Percentiles rank a stretch among this genome's conserved stretches.
These are phyloP conservation scores for Xerus rutilus DNA, from an alignment of 2,797 vertebrate genomes.

Conservation along the genomic window DNA sequence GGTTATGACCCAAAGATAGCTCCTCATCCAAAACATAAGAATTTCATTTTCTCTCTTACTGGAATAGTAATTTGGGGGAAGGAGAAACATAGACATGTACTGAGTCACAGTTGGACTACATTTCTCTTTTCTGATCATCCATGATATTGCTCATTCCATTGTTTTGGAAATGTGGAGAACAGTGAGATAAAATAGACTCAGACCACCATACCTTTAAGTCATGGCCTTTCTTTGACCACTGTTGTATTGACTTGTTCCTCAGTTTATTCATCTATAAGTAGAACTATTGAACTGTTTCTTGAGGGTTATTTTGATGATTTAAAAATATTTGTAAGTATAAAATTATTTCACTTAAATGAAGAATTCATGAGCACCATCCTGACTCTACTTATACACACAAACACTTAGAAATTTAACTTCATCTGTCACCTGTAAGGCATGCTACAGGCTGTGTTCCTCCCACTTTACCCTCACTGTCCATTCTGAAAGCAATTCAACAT, in stretches of 20 bases:
- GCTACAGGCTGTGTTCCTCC: neutral
- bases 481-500: neutral
- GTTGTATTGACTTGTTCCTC: neutral
- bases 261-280: neutral
- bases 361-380: accelerated
- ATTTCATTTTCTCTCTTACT: constrained; percentile 18
- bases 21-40: neutral
- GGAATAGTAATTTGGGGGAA: neutral
- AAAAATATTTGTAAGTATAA: neutral
- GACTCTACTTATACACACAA: neutral
- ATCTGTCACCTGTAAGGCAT: neutral
- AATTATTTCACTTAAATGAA: neutral
- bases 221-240: neutral
- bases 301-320: neutral
- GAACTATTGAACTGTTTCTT: neutral
- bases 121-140: neutral
- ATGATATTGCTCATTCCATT: neutral
- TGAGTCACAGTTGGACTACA: neutral
- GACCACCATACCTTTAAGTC: neutral
- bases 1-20: neutral
- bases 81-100: neutral
- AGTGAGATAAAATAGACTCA: neutral
- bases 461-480: accelerated
- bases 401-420: neutral
- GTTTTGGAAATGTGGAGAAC: neutral